These are phyloP conservation scores for Isichthys henryi DNA, from an alignment of 2,113 vertebrate genomes.

Conservation along the genomic window DNA sequence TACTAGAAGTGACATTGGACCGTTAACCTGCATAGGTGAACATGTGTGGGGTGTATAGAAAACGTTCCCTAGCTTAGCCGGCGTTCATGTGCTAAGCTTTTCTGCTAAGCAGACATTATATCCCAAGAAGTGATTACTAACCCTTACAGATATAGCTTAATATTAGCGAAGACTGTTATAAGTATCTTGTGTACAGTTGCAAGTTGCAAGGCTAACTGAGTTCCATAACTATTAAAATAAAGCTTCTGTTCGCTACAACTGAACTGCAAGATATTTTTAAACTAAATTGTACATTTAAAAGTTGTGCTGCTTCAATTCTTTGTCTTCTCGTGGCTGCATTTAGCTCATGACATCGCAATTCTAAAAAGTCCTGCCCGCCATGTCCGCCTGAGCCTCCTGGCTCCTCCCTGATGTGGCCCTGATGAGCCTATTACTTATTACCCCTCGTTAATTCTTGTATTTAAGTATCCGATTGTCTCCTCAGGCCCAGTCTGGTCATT, in stretches of 20 bases:
- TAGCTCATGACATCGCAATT: background rate
- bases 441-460: too few relatives aligned
- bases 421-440: background rate
- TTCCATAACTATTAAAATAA: background rate
- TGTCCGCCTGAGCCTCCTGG: background rate
- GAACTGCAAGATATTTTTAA: background rate
- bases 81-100: background rate
- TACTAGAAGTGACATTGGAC: background rate
- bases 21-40: background rate
- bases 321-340: background rate
- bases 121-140: background rate
- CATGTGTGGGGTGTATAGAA: background rate
- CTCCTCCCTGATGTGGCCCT: background rate
- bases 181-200: background rate
- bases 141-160: background rate
- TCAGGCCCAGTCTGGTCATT: too few relatives aligned
- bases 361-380: background rate
- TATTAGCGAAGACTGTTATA: background rate
- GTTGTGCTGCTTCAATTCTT: background rate
- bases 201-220: background rate
- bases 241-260: background rate
- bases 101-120: background rate
- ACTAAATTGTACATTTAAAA: background rate
- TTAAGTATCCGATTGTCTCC: too few relatives aligned
- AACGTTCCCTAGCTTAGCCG: background rate